phyloP scores from a whole-genome alignment of 2,113 vertebrate genomes.

The Chascanopsetta lugubris region DNA sequence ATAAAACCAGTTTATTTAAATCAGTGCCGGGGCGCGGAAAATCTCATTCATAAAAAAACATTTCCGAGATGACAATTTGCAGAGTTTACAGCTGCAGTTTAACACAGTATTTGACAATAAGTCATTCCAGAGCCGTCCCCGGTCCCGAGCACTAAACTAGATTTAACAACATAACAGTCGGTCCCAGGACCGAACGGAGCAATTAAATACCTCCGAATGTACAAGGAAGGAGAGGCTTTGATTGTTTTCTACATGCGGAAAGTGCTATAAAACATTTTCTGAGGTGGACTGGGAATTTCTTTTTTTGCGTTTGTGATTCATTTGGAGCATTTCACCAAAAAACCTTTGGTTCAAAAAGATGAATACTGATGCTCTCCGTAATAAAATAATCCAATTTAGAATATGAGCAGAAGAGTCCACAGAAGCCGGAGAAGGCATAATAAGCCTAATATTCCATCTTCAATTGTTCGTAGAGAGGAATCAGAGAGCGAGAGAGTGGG shows the following conservation, averaged over 20 bases:
- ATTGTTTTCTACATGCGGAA: not conserved
- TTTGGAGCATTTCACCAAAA: slow-evolving; percentile 1
- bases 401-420: not conserved
- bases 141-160: not conserved
- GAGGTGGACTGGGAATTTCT: not conserved
- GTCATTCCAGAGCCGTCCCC: not conserved
- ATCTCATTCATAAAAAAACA: not conserved
- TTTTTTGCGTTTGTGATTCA: not conserved
- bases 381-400: not conserved
- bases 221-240: not conserved
- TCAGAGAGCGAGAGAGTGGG: not conserved
- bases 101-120: not conserved
- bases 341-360: not conserved
- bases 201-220: not conserved
- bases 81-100: not conserved
- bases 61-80: not conserved
- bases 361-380: not conserved
- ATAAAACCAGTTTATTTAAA: not conserved
- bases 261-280: not conserved
- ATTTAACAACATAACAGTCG: not conserved
- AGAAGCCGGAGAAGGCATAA: not conserved
- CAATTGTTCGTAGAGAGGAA: not conserved
- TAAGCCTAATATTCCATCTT: not conserved
- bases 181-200: not conserved
- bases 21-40: not conserved